These are phyloP conservation scores for Salticus scenicus DNA, from an alignment of 2,888 invertebrate species.

Conservation along the genomic window DNA sequence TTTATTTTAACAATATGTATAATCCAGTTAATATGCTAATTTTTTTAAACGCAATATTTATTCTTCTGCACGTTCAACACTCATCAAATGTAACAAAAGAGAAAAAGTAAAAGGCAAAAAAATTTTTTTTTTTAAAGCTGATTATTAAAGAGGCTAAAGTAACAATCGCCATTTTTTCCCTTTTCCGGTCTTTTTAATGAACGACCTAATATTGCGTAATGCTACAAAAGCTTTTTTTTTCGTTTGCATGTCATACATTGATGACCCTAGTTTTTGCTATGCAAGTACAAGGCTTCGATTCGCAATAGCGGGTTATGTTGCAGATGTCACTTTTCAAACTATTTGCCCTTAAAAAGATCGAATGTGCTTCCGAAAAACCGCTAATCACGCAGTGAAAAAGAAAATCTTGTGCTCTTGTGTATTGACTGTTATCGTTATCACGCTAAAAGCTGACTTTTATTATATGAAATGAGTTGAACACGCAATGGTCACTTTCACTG, in stretches of 20 bases:
- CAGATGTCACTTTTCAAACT: neutral
- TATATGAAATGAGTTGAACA: neutral
- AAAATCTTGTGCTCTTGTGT: neutral
- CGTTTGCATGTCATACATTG: neutral
- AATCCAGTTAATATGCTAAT: too few relatives aligned
- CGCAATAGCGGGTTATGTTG: neutral
- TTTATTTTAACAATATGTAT: too few relatives aligned
- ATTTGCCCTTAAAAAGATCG: neutral
- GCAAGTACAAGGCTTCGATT: neutral
- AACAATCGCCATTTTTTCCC: neutral
- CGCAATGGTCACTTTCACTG: neutral
- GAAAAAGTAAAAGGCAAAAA: too few relatives aligned
- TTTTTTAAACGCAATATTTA: too few relatives aligned
- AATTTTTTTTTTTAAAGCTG: too few relatives aligned
- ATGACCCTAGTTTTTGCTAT: neutral
- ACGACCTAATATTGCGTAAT: neutral
- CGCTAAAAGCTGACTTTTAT: neutral
- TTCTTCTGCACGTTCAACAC: too few relatives aligned
- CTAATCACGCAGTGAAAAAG: neutral
- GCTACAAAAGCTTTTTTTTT: neutral
- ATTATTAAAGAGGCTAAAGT: too few relatives aligned
- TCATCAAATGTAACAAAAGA: too few relatives aligned
- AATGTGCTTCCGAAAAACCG: neutral
- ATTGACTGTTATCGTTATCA: neutral
- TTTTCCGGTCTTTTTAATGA: neutral